These are phyloP conservation scores for Anthoptus insignis DNA, from an alignment of 2,888 invertebrate species.

Conservation along the genomic window DNA sequence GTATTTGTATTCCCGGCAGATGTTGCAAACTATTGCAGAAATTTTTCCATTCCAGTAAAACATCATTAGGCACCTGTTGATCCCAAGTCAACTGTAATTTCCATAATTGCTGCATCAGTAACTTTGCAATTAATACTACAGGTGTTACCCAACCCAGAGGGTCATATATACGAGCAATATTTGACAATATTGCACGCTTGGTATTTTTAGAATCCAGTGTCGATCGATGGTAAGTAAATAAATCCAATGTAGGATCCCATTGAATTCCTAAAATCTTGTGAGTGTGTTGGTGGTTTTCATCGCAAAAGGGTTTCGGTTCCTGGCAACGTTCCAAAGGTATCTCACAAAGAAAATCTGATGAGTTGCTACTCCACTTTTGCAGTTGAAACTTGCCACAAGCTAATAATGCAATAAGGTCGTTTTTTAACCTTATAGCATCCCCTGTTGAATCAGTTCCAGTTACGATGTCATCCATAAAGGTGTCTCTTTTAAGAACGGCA, in stretches of 20 bases:
- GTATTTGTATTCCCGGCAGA: not conserved
- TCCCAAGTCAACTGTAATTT: not conserved
- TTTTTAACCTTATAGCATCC: not conserved
- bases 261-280: not conserved
- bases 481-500: not conserved
- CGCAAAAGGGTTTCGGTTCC: not conserved
- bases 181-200: not conserved
- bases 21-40: not conserved
- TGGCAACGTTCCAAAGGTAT: not conserved
- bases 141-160: slow-evolving; percentile 3
- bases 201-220: not conserved
- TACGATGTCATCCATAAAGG: not conserved
- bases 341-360: not conserved
- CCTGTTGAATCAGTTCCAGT: not conserved
- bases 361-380: not conserved
- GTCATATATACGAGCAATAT: slow-evolving; percentile 1
- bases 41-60: not conserved
- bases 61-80: not conserved
- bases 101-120: not conserved
- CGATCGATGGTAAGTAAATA: not conserved
- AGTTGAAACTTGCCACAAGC: not conserved
- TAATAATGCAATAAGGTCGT: not conserved
- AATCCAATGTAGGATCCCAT: not conserved
- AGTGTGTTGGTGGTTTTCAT: not conserved
- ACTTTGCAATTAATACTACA: not conserved